These are phyloP conservation scores for Scytalopus superciliaris DNA, from an alignment of 2,113 vertebrate species.

Conservation along the genomic window DNA sequence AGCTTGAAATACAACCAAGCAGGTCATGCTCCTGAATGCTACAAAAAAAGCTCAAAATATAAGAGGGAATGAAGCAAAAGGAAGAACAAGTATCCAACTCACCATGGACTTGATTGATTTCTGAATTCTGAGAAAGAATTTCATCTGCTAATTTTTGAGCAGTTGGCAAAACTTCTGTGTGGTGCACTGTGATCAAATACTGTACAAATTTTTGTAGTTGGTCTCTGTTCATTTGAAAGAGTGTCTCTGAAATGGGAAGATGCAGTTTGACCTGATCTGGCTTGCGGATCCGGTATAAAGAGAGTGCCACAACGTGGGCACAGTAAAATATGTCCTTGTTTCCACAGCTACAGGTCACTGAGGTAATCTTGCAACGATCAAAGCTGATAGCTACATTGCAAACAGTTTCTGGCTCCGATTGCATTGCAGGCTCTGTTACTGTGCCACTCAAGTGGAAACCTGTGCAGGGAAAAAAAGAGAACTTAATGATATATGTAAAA, in stretches of 20 bases:
- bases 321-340: conserved; percentile 99
- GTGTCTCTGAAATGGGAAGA: conserved; percentile 98
- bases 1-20: background rate
- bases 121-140: conserved; percentile 98
- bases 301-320: conserved; percentile 96
- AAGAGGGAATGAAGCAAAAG: conserved; percentile 2
- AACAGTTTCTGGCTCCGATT: conserved; percentile 91
- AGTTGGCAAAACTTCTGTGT: conserved; percentile 97
- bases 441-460: conserved; percentile 98
- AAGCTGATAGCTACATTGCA: conserved; percentile 99
- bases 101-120: conserved; percentile 99
- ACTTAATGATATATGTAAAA: background rate
- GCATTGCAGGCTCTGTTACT: conserved; percentile 92
- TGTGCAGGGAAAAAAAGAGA: conserved; percentile 42
- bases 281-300: conserved; percentile 96
- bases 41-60: background rate
- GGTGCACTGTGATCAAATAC: conserved; percentile 98
- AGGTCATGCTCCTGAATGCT: background rate
- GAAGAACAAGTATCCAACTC: conserved; percentile 65
- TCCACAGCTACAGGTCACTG: conserved; percentile 97
- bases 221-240: conserved; percentile 99
- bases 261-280: conserved; percentile 98
- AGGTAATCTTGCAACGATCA: conserved; percentile 99
- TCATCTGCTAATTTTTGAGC: conserved; percentile 97
- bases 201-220: conserved; percentile 99